phyloP scores from a whole-genome alignment of 2,113 vertebrate species.

The Serinus canaria region DNA sequence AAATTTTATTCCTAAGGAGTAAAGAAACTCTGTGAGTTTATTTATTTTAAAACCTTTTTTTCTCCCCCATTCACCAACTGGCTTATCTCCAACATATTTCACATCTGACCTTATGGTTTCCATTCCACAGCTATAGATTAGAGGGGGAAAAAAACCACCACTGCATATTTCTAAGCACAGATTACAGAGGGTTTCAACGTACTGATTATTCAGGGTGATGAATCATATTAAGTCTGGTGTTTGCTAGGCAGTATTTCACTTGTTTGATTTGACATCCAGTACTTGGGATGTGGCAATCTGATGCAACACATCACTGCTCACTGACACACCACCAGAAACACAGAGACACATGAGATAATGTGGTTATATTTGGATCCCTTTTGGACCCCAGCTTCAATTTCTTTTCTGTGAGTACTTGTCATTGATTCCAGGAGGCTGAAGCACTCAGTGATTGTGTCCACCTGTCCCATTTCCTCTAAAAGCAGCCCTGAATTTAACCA shows the following conservation, averaged over 20 bases:
- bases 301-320: conserved; percentile 16
- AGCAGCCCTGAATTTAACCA: not conserved
- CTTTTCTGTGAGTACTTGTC: not conserved
- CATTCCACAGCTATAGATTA: not conserved
- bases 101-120: not conserved
- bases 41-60: not conserved
- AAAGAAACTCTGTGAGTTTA: not conserved
- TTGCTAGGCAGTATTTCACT: not conserved
- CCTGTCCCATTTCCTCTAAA: not conserved
- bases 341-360: not conserved
- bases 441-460: not conserved
- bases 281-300: conserved; percentile 28
- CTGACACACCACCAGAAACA: not conserved
- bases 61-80: not conserved
- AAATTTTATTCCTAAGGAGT: not conserved
- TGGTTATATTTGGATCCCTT: not conserved
- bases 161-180: not conserved
- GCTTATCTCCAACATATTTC: not conserved
- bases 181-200: conserved; percentile 46
- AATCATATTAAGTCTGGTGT: not conserved
- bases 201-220: not conserved
- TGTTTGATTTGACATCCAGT: conserved; percentile 12
- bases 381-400: not conserved
- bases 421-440: not conserved
- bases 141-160: not conserved